Evolutionary conservation across 2,797 vertebrate genomes (phyloP).

Genomic region (Malacoraja senta): DNA sequence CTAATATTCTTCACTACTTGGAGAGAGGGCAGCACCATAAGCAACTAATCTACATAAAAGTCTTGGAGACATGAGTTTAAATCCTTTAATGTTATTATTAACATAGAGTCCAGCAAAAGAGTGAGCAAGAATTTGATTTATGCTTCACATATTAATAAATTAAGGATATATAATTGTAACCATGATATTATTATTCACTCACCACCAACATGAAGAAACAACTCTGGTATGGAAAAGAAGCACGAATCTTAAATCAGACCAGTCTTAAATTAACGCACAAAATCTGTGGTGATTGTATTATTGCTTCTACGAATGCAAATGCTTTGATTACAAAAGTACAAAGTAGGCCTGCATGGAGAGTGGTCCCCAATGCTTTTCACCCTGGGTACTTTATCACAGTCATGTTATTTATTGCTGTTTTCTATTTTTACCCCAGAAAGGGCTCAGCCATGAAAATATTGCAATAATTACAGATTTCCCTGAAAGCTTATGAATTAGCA

Average conservation of each 20-base stretch:
- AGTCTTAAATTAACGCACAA: background rate
- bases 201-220: background rate
- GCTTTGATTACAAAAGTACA: background rate
- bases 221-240: background rate
- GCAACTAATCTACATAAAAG: background rate
- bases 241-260: background rate
- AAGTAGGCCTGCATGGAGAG: background rate
- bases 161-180: background rate
- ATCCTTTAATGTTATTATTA: background rate
- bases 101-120: background rate
- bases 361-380: background rate
- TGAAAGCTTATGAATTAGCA: background rate
- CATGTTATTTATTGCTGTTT: background rate
- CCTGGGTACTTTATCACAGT: conserved; percentile 28
- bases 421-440: background rate
- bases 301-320: background rate
- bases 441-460: background rate
- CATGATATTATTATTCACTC: background rate
- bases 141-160: background rate
- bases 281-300: background rate
- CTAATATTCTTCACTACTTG: background rate
- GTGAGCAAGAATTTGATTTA: background rate
- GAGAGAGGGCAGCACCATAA: too few species aligned
- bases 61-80: background rate
- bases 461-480: background rate